A percentile compares a stretch with the other conserved stretches of the same genome.
Evolutionary conservation across 1,140 invertebrate species (phyloP).

Genomic region (Diprion similis): DNA sequence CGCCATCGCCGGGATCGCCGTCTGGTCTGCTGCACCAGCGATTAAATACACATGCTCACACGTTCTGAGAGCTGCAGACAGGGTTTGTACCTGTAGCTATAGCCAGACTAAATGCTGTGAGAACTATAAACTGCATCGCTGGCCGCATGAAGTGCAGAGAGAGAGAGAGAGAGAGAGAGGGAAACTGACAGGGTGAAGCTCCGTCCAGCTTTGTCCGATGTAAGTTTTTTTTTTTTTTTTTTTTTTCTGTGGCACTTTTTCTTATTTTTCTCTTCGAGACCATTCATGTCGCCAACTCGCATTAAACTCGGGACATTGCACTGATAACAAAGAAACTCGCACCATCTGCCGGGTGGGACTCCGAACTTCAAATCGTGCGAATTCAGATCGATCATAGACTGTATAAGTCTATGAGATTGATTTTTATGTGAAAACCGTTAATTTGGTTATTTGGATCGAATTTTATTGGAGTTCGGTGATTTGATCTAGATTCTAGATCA

Average conservation of each 20-base stretch:
- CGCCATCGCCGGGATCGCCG: constrained; percentile 1
- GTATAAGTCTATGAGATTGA: too few species aligned
- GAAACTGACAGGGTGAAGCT: neutral
- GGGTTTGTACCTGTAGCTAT: too few species aligned
- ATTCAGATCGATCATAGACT: neutral
- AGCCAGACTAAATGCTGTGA: too few species aligned
- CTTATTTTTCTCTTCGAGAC: neutral
- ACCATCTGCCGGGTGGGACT: neutral
- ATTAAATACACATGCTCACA: neutral
- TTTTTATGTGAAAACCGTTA: too few species aligned
- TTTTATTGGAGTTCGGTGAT: too few species aligned
- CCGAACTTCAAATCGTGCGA: neutral
- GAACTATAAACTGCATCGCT: too few species aligned
- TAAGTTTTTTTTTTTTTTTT: neutral
- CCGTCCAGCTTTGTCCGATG: neutral
- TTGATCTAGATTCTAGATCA: too few species aligned
- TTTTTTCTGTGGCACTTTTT: neutral
- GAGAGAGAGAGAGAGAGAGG: neutral
- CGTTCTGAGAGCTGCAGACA: constrained; percentile 20
- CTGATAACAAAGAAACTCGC: neutral
- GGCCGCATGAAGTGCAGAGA: too few species aligned
- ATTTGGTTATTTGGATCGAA: too few species aligned
- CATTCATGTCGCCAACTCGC: neutral
- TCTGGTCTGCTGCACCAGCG: constrained; percentile 21
- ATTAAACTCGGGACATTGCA: neutral